Percentiles rank a stretch among this genome's conserved stretches.
Evolutionary conservation across 2,888 invertebrate species (phyloP).

Genomic region (Ichneumoninae sp.): DNA sequence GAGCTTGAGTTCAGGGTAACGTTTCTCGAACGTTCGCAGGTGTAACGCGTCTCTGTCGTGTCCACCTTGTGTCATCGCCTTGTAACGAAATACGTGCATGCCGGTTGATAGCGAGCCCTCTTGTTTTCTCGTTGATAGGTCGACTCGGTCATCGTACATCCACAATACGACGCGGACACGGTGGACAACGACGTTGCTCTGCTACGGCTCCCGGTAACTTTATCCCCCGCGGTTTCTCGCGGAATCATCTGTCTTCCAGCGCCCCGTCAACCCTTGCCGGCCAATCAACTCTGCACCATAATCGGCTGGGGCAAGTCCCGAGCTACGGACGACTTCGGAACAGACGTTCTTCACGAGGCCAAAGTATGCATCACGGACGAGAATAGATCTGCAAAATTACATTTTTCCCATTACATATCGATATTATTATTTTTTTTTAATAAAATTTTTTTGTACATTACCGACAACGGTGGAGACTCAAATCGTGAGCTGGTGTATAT

Average conservation of each 20-base stretch:
- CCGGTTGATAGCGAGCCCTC: background rate
- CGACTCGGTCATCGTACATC: conserved; percentile 91
- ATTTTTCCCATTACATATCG: too few species aligned
- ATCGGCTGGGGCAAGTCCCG: conserved; percentile 97
- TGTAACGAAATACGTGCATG: background rate
- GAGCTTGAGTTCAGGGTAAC: conserved; percentile 91
- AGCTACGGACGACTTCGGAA: conserved; percentile 91
- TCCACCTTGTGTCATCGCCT: background rate
- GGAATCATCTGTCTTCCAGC: conserved; percentile 93
- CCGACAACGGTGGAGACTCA: too few species aligned
- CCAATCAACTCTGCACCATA: conserved; percentile 91
- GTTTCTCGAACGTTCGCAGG: conserved; percentile 1
- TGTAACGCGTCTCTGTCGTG: background rate
- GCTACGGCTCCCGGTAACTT: conserved; percentile 87
- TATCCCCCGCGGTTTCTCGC: conserved; percentile 81
- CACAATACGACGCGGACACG: conserved; percentile 93
- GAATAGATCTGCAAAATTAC: too few species aligned
- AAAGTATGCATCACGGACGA: conserved; percentile 85
- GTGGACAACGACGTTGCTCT: conserved; percentile 97
- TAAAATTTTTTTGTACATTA: too few species aligned
- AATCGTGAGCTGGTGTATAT: too few species aligned
- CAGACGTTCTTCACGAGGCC: conserved; percentile 94
- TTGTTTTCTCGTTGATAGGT: conserved; percentile 78
- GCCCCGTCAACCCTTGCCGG: conserved; percentile 88
- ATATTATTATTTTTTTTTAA: too few species aligned